phyloP scores from a whole-genome alignment of 2,113 vertebrate genomes.

The Ammospiza nelsoni region DNA sequence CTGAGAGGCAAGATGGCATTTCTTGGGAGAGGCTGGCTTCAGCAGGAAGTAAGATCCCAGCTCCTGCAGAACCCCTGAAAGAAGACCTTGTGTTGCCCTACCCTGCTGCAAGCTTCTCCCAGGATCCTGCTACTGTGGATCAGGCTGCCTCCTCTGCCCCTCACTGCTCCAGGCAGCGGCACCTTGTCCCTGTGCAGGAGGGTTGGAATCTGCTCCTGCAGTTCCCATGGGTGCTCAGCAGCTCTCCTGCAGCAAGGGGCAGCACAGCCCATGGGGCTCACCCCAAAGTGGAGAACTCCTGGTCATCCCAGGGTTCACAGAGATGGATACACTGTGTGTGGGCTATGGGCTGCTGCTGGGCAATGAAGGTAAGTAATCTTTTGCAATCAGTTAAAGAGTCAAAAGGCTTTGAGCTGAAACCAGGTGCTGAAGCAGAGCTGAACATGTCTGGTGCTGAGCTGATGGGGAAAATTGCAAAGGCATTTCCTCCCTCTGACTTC shows the following conservation, averaged over 20 bases:
- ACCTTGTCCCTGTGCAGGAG: background rate
- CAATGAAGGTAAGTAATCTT: background rate
- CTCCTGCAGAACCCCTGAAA: background rate
- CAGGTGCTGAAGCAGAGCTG: background rate
- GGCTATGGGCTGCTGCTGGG: accelerated
- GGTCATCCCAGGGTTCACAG: too few relatives aligned
- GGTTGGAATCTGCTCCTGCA: background rate
- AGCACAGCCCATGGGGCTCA: background rate
- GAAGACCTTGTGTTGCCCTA: background rate
- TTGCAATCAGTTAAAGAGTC: background rate
- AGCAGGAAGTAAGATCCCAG: background rate
- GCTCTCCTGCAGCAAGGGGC: accelerated
- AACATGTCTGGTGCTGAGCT: background rate
- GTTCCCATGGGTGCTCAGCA: background rate
- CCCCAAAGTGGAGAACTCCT: background rate
- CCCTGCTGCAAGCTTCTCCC: background rate
- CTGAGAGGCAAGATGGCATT: background rate
- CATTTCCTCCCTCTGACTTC: background rate
- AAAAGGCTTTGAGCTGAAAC: background rate
- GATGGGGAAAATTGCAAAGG: background rate
- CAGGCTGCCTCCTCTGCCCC: background rate
- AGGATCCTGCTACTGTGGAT: background rate
- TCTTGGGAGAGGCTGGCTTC: background rate
- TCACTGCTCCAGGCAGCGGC: background rate
- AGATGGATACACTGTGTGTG: accelerated